Percentiles rank a stretch among this genome's conserved stretches.
phyloP scores from a whole-genome alignment of 2,113 vertebrate genomes.

The Pao palembangensis region DNA sequence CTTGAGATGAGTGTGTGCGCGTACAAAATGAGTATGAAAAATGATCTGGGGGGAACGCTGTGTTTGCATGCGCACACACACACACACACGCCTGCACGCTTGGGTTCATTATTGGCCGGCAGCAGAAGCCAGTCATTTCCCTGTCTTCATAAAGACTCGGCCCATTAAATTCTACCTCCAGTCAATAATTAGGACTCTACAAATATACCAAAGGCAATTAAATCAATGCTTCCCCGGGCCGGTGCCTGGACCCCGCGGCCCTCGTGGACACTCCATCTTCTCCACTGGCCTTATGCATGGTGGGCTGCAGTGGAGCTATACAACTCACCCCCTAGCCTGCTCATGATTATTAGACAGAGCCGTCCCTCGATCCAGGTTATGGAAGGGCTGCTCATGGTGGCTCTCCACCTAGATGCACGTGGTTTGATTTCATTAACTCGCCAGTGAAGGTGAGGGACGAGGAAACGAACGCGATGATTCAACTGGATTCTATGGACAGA shows the following conservation, averaged over 20 bases:
- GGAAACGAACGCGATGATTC: constrained; percentile 68
- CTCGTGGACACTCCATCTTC: constrained; percentile 89
- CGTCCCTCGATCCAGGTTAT: constrained; percentile 55
- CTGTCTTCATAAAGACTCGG: constrained; percentile 92
- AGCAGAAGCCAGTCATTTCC: constrained; percentile 87
- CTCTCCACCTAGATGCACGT: constrained; percentile 62
- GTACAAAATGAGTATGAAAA: constrained; percentile 93
- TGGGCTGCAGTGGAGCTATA: constrained; percentile 63
- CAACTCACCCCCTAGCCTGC: constrained; percentile 62
- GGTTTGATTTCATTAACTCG: constrained; percentile 70
- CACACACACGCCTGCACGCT: constrained; percentile 42
- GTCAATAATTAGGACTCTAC: constrained; percentile 99
- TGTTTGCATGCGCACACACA: constrained; percentile 39
- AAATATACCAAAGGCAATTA: constrained; percentile 99
- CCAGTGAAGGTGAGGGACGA: constrained; percentile 52
- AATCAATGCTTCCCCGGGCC: constrained; percentile 88
- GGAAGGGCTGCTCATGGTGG: constrained; percentile 57
- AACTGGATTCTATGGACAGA: constrained; percentile 64
- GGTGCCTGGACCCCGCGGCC: constrained; percentile 84
- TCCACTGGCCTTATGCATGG: constrained; percentile 81
- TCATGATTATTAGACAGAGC: constrained; percentile 66
- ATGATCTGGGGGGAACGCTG: constrained; percentile 83
- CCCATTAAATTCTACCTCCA: constrained; percentile 98
- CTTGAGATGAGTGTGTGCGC: constrained; percentile 69
- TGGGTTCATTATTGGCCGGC: constrained; percentile 87